Percentiles rank a stretch among this genome's conserved stretches.
Conservation (phyloP, 2,888 invertebrate genomes). For the Nymphalis c-album region DNA sequence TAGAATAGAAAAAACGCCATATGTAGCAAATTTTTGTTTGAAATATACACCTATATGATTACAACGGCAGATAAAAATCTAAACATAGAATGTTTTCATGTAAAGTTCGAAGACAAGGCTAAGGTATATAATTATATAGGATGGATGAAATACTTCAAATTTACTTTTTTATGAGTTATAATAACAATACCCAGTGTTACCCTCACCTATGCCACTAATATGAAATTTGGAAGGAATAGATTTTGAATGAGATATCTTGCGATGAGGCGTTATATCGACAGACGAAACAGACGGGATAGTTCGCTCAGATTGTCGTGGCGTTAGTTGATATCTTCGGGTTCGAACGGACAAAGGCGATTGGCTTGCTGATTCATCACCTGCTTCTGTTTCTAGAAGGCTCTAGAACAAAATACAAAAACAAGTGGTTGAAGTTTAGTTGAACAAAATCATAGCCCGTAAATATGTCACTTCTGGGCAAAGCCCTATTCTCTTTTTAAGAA, state of each 20-base stretch:
- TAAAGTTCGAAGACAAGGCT: no score
- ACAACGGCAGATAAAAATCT: no score
- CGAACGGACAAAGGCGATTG: conserved; percentile 90
- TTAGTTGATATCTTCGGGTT: conserved; percentile 87
- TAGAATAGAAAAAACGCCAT: no score
- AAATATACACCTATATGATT: no score
- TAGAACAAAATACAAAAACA: conserved; percentile 51
- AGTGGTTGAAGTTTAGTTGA: no score
- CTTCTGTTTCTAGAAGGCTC: conserved; percentile 91
- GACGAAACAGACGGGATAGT: conserved; percentile 84
- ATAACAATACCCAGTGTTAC: conserved; percentile 1
- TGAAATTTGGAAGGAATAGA: conserved; percentile 76
- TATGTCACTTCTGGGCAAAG: no score
- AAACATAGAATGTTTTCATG: no score
- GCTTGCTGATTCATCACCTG: conserved; percentile 87
- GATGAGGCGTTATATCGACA: conserved; percentile 88
- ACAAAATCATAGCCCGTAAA: no score
- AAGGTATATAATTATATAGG: no score
- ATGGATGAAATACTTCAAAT: not conserved
- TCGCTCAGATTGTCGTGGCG: conserved; percentile 92
- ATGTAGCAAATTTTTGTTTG: no score
- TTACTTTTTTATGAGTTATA: not conserved
- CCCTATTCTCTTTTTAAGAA: no score
- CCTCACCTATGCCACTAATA: conserved; percentile 87
- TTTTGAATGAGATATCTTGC: conserved; percentile 75